Evolutionary conservation across 2,113 vertebrate species (phyloP).

Genomic region (Zosterops pallidus): DNA sequence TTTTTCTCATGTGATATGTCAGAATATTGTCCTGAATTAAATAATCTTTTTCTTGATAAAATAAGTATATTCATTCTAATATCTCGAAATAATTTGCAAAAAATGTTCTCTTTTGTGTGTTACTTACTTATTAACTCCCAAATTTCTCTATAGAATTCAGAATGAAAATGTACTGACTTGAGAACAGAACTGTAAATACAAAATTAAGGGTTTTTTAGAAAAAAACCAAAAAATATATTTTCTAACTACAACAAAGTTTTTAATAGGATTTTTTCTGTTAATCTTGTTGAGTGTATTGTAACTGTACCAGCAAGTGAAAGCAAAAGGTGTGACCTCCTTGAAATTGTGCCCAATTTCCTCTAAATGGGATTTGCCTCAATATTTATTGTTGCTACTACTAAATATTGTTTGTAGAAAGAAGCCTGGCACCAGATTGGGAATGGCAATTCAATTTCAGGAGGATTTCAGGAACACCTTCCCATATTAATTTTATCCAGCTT

Average conservation of each 20-base stretch:
- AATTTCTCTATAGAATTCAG: neutral
- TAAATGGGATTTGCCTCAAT: neutral
- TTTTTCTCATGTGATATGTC: neutral
- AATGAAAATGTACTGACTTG: neutral
- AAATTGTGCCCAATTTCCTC: neutral
- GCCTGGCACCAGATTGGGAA: neutral
- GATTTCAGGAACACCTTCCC: neutral
- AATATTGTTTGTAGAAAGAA: neutral
- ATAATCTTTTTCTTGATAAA: neutral
- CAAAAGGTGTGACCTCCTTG: neutral
- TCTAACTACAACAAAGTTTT: neutral
- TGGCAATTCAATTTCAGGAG: neutral
- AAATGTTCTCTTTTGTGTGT: neutral
- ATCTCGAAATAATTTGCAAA: neutral
- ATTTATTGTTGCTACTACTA: neutral
- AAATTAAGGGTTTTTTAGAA: neutral
- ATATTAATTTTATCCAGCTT: constrained; percentile 15
- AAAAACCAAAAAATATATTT: rapidly evolving
- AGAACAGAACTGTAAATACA: neutral
- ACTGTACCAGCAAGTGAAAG: neutral
- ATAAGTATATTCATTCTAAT: neutral
- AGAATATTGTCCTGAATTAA: constrained; percentile 26
- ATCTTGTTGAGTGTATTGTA: neutral
- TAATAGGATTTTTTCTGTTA: neutral
- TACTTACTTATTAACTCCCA: neutral